These are phyloP conservation scores for Triops cancriformis DNA, from an alignment of 1,140 invertebrate genomes.

Conservation along the genomic window DNA sequence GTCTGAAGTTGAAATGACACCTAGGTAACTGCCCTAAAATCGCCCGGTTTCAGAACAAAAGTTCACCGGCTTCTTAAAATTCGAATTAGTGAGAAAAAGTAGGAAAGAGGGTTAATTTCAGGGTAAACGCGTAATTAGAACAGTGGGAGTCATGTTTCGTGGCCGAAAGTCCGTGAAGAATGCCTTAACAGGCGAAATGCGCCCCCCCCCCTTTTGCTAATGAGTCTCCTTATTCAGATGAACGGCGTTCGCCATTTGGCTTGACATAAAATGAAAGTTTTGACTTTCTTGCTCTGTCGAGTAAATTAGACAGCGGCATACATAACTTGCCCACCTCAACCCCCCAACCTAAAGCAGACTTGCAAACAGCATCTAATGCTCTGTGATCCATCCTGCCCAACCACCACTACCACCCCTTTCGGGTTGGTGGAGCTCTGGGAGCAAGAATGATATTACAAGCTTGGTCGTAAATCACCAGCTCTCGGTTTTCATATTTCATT, in stretches of 20 bases:
- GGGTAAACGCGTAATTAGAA: background rate
- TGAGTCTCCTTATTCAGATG: background rate
- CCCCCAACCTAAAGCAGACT: background rate
- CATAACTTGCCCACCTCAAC: background rate
- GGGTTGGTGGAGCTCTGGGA: background rate
- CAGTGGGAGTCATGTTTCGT: background rate
- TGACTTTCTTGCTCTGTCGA: background rate
- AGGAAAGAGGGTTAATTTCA: background rate
- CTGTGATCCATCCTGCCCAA: background rate
- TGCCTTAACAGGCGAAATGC: background rate
- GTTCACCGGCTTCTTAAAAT: too few species aligned
- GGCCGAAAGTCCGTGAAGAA: background rate
- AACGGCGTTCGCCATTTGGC: background rate
- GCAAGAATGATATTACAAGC: conserved; percentile 5
- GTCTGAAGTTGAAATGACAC: too few species aligned
- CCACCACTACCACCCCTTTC: background rate
- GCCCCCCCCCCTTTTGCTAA: background rate
- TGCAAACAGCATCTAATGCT: conserved; percentile 1
- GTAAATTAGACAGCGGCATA: background rate
- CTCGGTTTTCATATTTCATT: conserved; percentile 14
- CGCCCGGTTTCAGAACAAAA: too few species aligned
- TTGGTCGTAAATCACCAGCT: background rate
- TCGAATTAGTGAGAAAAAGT: too few species aligned
- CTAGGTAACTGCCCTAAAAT: too few species aligned
- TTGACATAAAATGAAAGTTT: conserved; percentile 4